Base-by-base conservation (phyloP, 2,797 vertebrate species). In the Brachymystax lenok region DNA sequence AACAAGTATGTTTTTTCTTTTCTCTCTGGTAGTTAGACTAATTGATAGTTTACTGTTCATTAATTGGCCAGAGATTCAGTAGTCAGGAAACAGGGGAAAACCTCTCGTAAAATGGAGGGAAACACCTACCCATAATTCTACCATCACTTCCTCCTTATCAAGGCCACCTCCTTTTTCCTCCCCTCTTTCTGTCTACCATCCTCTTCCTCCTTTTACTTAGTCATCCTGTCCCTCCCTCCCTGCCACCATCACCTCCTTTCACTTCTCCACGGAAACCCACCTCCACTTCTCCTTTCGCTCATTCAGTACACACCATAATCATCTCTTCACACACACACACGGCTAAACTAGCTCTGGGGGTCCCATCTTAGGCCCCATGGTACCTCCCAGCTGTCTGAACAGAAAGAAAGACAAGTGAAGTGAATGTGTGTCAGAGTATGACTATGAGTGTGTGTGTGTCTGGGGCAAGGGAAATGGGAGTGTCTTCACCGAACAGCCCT, bases 401-500 rank as follows among this genome's bases (percentile, higher is more conserved):
- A 24, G 10, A 59, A 52, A 52, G 19, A 59, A 19, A n/a, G 17
- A 61, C 16, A n/a, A 5, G 51, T 40, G 19, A 12, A 13, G 46
- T 46, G 40, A 35, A 35, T 46, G 40, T 46, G 8, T 46, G 40
- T 46, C 40, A 10, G 40, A 61, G 8, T 3, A 61, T 24, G 21
- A 7, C 54, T n/a, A 86, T 82, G 77, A 80, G 82, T 71, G 83
- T 80, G 77, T 82, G 74, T 33, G 40, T 61, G 79, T 75, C 86
- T 83, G 79, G 77, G 59, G 80, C 75, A 70, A 76, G 78, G 85
- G 67, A 56, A 79, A 46, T 12, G 40, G 10, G 40, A 46, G 40
- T 46, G 40, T 46, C 40, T 46, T 46, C 10, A 46, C 3, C 2
- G 2, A 46, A 46, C 40, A 46, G 40, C 71, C 74, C 75, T 88